These are phyloP conservation scores for Emydoidea blandingii DNA, from an alignment of 2,797 vertebrate species.

Conservation along the genomic window DNA sequence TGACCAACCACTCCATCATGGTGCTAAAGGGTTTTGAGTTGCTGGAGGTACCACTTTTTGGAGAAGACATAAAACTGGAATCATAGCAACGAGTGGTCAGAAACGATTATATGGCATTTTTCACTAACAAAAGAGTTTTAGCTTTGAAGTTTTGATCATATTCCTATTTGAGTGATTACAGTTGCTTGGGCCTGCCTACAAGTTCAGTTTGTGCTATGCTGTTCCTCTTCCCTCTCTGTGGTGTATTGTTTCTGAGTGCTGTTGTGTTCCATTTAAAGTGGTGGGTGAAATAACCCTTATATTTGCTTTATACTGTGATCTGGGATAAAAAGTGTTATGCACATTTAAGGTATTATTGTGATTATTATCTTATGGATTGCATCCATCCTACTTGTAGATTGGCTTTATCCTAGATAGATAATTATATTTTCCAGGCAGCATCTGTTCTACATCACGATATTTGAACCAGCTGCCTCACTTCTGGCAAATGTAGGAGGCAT, in stretches of 20 bases:
- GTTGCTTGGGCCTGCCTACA: neutral
- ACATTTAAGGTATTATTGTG: fast-evolving
- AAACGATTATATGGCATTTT: constrained; percentile 13
- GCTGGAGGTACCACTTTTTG: neutral
- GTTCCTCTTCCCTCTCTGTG: fast-evolving
- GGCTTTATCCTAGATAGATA: neutral
- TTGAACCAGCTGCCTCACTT: neutral
- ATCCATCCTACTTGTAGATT: neutral
- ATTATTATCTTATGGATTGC: neutral
- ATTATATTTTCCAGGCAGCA: neutral
- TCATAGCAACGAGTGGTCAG: neutral
- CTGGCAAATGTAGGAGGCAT: neutral
- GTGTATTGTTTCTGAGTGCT: neutral
- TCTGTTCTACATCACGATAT: neutral
- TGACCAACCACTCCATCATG: neutral
- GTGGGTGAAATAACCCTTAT: neutral
- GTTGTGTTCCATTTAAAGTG: neutral
- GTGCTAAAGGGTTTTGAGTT: constrained; percentile 1
- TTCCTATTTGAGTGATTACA: neutral
- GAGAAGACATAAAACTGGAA: neutral
- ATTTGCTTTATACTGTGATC: neutral
- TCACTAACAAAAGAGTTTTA: neutral
- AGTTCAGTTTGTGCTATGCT: neutral
- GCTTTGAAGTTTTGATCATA: neutral
- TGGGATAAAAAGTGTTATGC: neutral